Evolutionary conservation across 2,888 invertebrate genomes (phyloP), one percentile per base, ranked within the genome.

Genomic region (Caradrina kadenii): DNA sequence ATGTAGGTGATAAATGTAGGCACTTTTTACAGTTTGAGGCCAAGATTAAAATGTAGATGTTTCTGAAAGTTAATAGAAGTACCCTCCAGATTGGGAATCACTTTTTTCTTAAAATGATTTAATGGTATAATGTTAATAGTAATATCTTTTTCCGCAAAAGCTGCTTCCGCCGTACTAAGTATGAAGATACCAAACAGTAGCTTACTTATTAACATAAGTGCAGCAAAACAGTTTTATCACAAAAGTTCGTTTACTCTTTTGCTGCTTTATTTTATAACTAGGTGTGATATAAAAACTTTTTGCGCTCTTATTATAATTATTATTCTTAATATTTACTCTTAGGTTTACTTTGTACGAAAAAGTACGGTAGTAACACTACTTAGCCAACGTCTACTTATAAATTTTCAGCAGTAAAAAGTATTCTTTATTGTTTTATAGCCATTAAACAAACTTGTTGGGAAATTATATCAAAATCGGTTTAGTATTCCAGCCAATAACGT

Each of bases 221-320:
- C 66, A 73, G 60, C 31, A 50, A 78, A 73, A 76, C 50, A 67
- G 49, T 62, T 58, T 73, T 76, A 76, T 62, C 45, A 22, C 58
- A 22, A 78, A 76, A 78, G 49, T 63, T 79, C 13, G 42, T 66
- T 72, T 22, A 67, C 31, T 61, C 13, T 54, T 58, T 54, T 55
- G 58, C n/a, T 53, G 31, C 19, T 61, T 0, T 11, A 15, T 56
- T 67, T 61, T 73, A 76, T 35, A 73, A 19, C 42, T 35, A 42
- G 1, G 6, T 55, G 21, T 22, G 15, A 17, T 45, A 58, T 72
- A 70, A 75, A 77, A 76, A 60, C 45, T 78, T 65, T 3, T 11
- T 45, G 17, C 21, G 1, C n/a, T 45, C 26, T 45, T 45, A 45
- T 17, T 4, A 17, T 45, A n/a, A n/a, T n/a, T n/a, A 45, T 17